A percentile compares a stretch with the other conserved stretches of the same genome.
Evolutionary conservation across 2,888 invertebrate genomes (phyloP).

Genomic region (Coremacera marginata): DNA sequence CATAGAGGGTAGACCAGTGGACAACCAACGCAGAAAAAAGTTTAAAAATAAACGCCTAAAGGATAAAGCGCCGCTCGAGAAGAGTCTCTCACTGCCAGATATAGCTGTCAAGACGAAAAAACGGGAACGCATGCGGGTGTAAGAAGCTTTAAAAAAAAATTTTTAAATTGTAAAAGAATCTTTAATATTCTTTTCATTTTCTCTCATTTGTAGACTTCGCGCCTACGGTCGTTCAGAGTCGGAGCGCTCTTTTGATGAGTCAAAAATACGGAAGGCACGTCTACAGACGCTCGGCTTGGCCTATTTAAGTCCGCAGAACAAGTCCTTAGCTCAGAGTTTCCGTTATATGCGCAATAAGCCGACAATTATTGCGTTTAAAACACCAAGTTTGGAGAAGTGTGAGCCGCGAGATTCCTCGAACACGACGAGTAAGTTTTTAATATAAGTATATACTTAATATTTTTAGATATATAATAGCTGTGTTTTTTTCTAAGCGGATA

Average conservation of each 20-base stretch:
- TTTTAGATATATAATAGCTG: too few relatives aligned
- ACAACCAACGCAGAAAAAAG: slow-evolving; percentile 69
- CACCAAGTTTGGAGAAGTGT: slow-evolving; percentile 82
- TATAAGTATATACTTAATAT: too few relatives aligned
- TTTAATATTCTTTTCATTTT: not conserved
- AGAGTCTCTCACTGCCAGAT: slow-evolving; percentile 87
- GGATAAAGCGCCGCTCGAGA: slow-evolving; percentile 77
- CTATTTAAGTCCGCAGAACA: slow-evolving; percentile 82
- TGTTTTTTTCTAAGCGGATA: not conserved
- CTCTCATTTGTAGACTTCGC: slow-evolving; percentile 51
- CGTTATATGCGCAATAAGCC: slow-evolving; percentile 92
- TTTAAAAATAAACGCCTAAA: slow-evolving; percentile 61
- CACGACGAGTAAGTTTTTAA: slow-evolving; percentile 73
- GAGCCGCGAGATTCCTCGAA: slow-evolving; percentile 73
- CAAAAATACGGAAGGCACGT: slow-evolving; percentile 75
- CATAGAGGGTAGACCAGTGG: slow-evolving; percentile 35
- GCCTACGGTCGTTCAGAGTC: slow-evolving; percentile 78
- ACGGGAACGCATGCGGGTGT: slow-evolving; percentile 78
- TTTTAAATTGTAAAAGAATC: too few relatives aligned
- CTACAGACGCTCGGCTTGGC: slow-evolving; percentile 77
- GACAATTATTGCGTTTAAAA: slow-evolving; percentile 88
- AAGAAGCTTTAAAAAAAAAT: slow-evolving; percentile 68
- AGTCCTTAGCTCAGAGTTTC: slow-evolving; percentile 85
- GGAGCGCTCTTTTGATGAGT: slow-evolving; percentile 80
- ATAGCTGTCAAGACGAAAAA: slow-evolving; percentile 82